phyloP scores from a whole-genome alignment of 2,797 vertebrate genomes.

The Vireo griseus region DNA sequence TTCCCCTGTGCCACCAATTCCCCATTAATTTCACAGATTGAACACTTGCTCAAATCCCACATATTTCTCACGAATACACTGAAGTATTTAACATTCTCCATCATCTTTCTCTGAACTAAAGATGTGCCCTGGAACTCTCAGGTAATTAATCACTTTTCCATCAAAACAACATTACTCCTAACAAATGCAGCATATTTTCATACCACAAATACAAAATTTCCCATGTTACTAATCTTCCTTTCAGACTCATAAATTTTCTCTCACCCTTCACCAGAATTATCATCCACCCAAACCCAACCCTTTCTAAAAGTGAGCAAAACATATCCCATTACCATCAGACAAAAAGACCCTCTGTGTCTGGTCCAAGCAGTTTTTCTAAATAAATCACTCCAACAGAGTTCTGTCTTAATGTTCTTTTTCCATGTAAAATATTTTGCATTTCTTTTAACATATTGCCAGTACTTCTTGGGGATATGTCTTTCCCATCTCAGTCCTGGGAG shows the following conservation, averaged over 20 bases:
- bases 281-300: neutral
- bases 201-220: neutral
- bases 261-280: neutral
- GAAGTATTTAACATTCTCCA: conserved; percentile 8
- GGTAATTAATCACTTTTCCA: conserved; percentile 25
- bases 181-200: neutral
- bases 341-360: conserved; percentile 13
- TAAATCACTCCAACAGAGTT: conserved; percentile 11
- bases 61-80: neutral
- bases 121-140: neutral
- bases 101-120: neutral
- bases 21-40: conserved; percentile 16
- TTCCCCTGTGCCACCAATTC: neutral
- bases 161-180: neutral
- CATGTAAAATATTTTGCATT: conserved; percentile 8
- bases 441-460: conserved; percentile 8
- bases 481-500: neutral
- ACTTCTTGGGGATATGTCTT: neutral
- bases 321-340: neutral
- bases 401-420: conserved; percentile 24
- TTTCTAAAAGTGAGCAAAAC: conserved; percentile 2
- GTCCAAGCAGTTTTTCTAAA: neutral
- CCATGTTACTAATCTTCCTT: neutral
- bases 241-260: conserved; percentile 29
- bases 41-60: neutral